A percentile compares a stretch with the other conserved stretches of the same genome.
Conservation (phyloP, 2,888 invertebrate genomes). For the Tinea trinotella region DNA sequence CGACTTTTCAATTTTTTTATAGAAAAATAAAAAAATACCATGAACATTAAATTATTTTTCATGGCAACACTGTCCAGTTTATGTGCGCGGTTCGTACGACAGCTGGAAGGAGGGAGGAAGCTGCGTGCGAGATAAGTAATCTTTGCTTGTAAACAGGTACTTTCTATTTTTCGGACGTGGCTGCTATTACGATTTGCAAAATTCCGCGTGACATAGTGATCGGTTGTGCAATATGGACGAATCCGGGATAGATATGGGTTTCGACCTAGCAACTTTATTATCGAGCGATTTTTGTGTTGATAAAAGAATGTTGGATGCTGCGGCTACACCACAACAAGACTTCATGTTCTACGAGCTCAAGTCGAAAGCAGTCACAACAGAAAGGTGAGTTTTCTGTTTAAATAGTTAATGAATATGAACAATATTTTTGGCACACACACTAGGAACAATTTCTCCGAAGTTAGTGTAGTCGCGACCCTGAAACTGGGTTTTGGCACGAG, state of each 20-base stretch:
- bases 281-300: conserved; percentile 68
- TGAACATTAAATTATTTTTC: neutral
- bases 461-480: conserved; percentile 52
- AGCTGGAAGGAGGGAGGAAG: conserved; percentile 62
- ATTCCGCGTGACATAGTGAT: conserved; percentile 4
- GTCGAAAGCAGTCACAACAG: conserved; percentile 72
- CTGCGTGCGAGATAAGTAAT: conserved; percentile 29
- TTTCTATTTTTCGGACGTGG: conserved; percentile 44
- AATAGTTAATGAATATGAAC: conserved; percentile 1
- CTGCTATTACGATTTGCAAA: conserved; percentile 20
- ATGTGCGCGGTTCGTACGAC: conserved; percentile 41
- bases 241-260: conserved; percentile 77
- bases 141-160: conserved; percentile 36
- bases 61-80: neutral
- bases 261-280: conserved; percentile 73
- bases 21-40: no score
- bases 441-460: conserved; percentile 63
- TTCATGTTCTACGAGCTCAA: conserved; percentile 77
- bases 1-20: no score
- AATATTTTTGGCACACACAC: conserved; percentile 59
- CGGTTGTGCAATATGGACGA: conserved; percentile 63
- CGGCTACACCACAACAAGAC: conserved; percentile 69
- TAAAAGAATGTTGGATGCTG: conserved; percentile 65
- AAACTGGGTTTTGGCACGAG: conserved; percentile 62
- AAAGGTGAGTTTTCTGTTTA: conserved; percentile 56